phyloP scores from a whole-genome alignment of 2,797 vertebrate species.

The Enteromius argenteus region DNA sequence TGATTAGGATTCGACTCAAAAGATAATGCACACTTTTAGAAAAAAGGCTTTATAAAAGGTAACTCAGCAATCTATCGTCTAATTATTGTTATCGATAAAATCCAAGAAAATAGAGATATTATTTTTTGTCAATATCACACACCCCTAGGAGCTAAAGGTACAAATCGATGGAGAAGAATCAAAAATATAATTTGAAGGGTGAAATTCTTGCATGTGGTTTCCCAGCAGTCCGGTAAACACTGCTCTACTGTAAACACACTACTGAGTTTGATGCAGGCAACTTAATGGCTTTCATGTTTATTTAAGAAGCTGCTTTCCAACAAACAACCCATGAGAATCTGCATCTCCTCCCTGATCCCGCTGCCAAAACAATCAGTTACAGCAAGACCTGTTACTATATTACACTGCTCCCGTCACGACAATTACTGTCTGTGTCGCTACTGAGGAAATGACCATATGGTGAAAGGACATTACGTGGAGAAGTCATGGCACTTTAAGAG shows the following conservation, averaged over 20 bases:
- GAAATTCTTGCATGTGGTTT: neutral
- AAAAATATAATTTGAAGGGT: neutral
- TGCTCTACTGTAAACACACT: slow-evolving; percentile 64
- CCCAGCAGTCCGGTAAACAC: neutral
- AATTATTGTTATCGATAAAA: too few species aligned
- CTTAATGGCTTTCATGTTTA: slow-evolving; percentile 66
- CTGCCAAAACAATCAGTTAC: slow-evolving; percentile 62
- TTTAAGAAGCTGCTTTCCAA: slow-evolving; percentile 59
- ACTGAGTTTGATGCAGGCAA: slow-evolving; percentile 67
- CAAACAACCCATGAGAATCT: slow-evolving; percentile 62
- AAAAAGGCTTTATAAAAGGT: too few species aligned
- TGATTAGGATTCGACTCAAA: too few species aligned
- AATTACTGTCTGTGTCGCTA: slow-evolving; percentile 57
- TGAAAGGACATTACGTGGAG: neutral
- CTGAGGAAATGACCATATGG: neutral
- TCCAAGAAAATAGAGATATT: too few species aligned
- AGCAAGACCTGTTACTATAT: slow-evolving; percentile 62
- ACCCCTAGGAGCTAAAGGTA: too few species aligned
- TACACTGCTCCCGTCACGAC: slow-evolving; percentile 67
- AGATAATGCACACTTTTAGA: too few species aligned
- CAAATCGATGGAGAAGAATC: too few species aligned
- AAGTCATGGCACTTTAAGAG: neutral
- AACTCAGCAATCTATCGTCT: too few species aligned
- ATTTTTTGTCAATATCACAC: too few species aligned
- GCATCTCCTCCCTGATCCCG: slow-evolving; percentile 47